These are phyloP conservation scores for Caenorhabditis zanzibari DNA, from an alignment of 2,888 invertebrate species.

Conservation along the genomic window DNA sequence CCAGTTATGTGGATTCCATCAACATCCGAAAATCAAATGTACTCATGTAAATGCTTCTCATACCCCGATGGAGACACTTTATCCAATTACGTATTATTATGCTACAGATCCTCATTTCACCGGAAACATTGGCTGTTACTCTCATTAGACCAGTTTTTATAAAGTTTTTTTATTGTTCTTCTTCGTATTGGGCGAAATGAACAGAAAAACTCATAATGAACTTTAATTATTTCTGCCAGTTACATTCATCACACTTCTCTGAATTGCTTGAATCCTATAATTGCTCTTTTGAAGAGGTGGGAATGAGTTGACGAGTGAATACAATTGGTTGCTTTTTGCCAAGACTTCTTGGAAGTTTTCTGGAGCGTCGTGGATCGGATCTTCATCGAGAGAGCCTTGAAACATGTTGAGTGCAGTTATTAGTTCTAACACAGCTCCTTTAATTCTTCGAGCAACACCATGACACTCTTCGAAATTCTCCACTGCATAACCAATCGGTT, in stretches of 20 bases:
- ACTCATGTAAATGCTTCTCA: constrained; percentile 48
- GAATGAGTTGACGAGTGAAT: neutral
- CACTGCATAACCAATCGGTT: neutral
- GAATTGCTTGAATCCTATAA: neutral
- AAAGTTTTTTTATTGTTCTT: neutral
- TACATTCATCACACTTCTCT: neutral
- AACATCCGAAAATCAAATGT: constrained; percentile 48
- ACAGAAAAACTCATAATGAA: neutral
- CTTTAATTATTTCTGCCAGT: neutral
- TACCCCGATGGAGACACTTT: constrained; percentile 4
- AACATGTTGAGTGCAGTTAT: neutral
- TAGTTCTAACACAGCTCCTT: neutral
- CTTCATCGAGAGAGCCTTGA: neutral
- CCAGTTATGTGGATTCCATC: constrained; percentile 47
- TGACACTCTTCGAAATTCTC: neutral
- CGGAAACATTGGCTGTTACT: constrained; percentile 41
- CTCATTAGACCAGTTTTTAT: constrained; percentile 37
- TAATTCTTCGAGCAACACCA: neutral
- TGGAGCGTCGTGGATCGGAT: neutral
- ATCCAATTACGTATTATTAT: constrained; percentile 54
- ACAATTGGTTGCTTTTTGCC: neutral
- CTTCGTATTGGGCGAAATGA: too few species aligned
- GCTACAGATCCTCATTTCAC: constrained; percentile 37
- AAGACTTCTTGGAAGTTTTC: neutral
- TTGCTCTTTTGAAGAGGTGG: neutral